A percentile compares a stretch with the other conserved stretches of the same genome.
Conservation (phyloP, 2,888 invertebrate species). For the Biston stratarius region DNA sequence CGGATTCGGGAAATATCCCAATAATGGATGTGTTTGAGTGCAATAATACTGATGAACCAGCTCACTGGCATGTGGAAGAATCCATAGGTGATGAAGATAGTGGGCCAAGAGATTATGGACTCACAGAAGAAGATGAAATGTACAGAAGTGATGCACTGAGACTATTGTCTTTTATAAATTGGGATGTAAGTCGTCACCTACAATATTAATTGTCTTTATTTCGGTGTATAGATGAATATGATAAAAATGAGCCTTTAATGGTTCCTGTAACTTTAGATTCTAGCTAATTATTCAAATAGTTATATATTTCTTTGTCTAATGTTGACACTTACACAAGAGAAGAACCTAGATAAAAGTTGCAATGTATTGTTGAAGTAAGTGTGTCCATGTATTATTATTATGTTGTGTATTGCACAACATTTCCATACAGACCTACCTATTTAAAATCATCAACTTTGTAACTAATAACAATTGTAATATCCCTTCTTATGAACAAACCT, state of each 20-base stretch:
- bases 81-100: conserved; percentile 55
- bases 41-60: conserved; percentile 48
- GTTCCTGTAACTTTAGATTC: neutral
- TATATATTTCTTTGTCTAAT: neutral
- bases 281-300: neutral
- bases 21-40: conserved; percentile 63
- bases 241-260: neutral
- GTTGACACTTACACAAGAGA: neutral
- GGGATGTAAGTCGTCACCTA: conserved; percentile 87
- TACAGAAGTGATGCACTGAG: conserved; percentile 88
- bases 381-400: neutral
- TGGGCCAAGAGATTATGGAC: conserved; percentile 63
- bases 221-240: neutral
- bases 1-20: conserved; percentile 90
- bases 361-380: neutral
- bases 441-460: neutral
- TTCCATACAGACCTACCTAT: neutral
- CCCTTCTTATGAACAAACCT: neutral
- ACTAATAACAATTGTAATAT: neutral
- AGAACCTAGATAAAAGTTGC: neutral
- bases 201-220: neutral
- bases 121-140: conserved; percentile 72
- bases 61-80: conserved; percentile 53
- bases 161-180: conserved; percentile 90
- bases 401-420: conserved; percentile 6